Evolutionary conservation across 1,140 invertebrate species (phyloP).

Genomic region (Diuraphis noxia): DNA sequence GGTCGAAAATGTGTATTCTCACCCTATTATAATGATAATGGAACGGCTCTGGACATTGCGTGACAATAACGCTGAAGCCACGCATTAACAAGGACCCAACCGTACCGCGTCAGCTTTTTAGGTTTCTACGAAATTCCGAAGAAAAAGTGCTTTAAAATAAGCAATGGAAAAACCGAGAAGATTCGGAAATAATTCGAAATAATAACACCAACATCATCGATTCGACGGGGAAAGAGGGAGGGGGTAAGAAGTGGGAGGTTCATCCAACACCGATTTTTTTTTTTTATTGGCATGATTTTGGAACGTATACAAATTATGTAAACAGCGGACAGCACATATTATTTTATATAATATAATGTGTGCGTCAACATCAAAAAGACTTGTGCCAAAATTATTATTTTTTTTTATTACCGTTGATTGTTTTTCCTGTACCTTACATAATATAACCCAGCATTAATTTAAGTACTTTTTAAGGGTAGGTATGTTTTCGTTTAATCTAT

Average conservation of each 20-base stretch:
- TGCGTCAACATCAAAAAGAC: neutral
- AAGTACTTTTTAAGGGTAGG: neutral
- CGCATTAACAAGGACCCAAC: neutral
- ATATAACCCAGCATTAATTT: neutral
- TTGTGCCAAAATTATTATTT: too few species aligned
- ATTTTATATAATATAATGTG: neutral
- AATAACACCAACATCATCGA: neutral
- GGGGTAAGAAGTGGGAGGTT: neutral
- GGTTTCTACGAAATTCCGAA: neutral
- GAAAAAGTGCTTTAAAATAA: neutral
- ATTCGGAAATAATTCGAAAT: neutral
- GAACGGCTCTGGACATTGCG: neutral
- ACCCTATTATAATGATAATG: neutral
- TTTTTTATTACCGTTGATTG: neutral
- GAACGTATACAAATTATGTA: neutral
- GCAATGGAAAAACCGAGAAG: neutral
- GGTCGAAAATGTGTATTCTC: neutral
- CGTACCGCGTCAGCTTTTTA: neutral
- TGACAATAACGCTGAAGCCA: neutral
- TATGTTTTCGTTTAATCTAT: neutral
- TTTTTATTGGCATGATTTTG: neutral
- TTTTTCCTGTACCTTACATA: neutral
- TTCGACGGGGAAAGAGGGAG: rapidly evolving
- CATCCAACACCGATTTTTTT: neutral
- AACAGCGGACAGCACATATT: neutral